Conservation (phyloP, 1,140 invertebrate species). For the Bombyx mandarina region DNA sequence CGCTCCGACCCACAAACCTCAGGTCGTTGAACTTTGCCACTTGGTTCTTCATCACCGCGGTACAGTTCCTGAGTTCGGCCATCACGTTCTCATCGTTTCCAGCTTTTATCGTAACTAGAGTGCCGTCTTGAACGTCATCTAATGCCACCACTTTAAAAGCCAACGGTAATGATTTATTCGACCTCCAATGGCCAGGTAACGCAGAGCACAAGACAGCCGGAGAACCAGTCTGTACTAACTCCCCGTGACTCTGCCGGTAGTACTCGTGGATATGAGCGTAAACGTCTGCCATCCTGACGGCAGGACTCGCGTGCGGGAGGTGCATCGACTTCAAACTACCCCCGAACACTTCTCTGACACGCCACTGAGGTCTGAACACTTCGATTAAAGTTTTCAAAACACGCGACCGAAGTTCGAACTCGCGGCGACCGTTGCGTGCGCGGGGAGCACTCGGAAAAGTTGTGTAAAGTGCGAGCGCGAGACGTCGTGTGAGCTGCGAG, state of each 20-base stretch:
- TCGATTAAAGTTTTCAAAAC: conserved; percentile 48
- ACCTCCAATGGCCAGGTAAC: conserved; percentile 93
- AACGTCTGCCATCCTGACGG: conserved; percentile 77
- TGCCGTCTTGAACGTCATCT: conserved; percentile 93
- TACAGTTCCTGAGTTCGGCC: conserved; percentile 92
- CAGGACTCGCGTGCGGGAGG: conserved; percentile 63
- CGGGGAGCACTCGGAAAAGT: conserved; percentile 46
- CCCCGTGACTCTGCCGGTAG: conserved; percentile 88
- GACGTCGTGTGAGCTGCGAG: conserved; percentile 48
- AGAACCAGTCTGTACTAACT: conserved; percentile 91
- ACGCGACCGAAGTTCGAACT: conserved; percentile 52
- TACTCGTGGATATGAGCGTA: conserved; percentile 82
- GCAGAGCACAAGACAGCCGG: conserved; percentile 92
- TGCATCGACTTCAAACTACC: conserved; percentile 66
- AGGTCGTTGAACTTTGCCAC: conserved; percentile 98
- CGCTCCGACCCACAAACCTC: conserved; percentile 94
- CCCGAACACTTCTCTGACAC: conserved; percentile 42
- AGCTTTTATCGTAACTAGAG: conserved; percentile 91
- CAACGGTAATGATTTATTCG: conserved; percentile 95
- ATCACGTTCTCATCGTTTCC: conserved; percentile 98
- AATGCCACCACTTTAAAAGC: conserved; percentile 94
- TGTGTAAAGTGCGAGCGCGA: conserved; percentile 54
- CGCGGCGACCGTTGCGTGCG: conserved; percentile 24
- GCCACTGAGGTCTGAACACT: conserved; percentile 52
- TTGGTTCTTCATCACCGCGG: conserved; percentile 95